Conservation (phyloP, 1,140 invertebrate species). For the Ptiloglossa arizonensis region DNA sequence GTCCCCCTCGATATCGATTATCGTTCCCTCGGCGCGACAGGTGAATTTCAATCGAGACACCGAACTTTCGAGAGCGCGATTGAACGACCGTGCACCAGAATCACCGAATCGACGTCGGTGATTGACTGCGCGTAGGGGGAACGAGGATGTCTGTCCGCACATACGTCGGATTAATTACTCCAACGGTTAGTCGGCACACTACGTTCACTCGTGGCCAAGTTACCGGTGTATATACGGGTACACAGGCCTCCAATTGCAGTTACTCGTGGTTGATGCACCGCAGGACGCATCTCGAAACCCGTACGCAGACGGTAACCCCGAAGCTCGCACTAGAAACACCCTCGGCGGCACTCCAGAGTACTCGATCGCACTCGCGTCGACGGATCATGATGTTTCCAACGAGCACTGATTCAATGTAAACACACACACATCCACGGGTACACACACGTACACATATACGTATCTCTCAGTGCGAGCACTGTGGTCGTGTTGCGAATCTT, state of each 20-base stretch:
- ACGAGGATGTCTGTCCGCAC: slow-evolving; percentile 45
- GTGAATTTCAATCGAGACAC: slow-evolving; percentile 22
- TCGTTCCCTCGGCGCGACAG: neutral
- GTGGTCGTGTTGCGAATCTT: slow-evolving; percentile 18
- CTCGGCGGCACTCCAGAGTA: slow-evolving; percentile 60
- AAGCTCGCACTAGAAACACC: slow-evolving; percentile 58
- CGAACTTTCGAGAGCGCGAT: slow-evolving; percentile 24
- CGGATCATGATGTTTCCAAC: slow-evolving; percentile 66
- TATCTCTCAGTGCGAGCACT: slow-evolving; percentile 26
- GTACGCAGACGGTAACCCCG: slow-evolving; percentile 58
- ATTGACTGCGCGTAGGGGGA: slow-evolving; percentile 37
- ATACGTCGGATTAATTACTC: slow-evolving; percentile 64
- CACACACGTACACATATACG: slow-evolving; percentile 39
- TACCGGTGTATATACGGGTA: slow-evolving; percentile 39
- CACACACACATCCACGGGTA: slow-evolving; percentile 55
- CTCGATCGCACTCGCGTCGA: slow-evolving; percentile 63
- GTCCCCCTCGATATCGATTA: neutral
- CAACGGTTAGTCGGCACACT: slow-evolving; percentile 49
- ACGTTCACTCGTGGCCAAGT: slow-evolving; percentile 52
- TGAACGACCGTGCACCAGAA: slow-evolving; percentile 9
- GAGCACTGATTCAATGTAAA: slow-evolving; percentile 65
- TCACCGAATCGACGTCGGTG: slow-evolving; percentile 29
- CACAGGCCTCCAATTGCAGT: slow-evolving; percentile 54
- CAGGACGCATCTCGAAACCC: slow-evolving; percentile 60
- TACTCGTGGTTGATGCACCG: slow-evolving; percentile 59